Evolutionary conservation across 2,888 invertebrate genomes (phyloP).

Genomic region (Chloroclystis v-ata): DNA sequence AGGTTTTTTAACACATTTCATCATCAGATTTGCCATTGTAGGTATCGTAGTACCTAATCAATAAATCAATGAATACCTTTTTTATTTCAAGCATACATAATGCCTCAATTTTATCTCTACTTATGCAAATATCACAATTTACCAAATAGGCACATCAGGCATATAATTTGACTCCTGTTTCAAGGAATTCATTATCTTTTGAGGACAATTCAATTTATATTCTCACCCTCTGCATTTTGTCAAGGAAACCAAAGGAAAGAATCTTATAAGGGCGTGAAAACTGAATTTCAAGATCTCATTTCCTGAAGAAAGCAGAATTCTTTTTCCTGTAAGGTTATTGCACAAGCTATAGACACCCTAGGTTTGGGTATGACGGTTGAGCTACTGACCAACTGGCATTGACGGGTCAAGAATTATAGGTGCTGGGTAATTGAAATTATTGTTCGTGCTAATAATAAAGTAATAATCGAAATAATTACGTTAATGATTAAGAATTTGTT

Average conservation of each 20-base stretch:
- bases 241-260: constrained; percentile 3
- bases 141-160: neutral
- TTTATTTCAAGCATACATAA: no score
- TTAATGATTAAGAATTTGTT: no score
- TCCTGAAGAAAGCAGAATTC: neutral
- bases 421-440: no score
- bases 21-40: no score
- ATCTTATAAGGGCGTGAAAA: constrained; percentile 7
- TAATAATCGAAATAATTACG: no score
- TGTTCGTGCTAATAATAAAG: no score
- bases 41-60: no score
- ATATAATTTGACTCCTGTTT: neutral
- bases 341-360: neutral
- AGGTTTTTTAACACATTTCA: no score
- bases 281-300: constrained; percentile 8
- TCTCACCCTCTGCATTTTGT: constrained; percentile 1
- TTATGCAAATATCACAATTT: neutral
- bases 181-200: neutral
- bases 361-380: neutral
- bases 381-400: neutral
- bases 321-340: constrained; percentile 2
- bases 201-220: constrained; percentile 1
- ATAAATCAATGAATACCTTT: no score
- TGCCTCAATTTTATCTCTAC: no score
- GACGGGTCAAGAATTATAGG: neutral